Percentiles rank a stretch among this genome's conserved stretches.
Conservation (phyloP, 2,797 vertebrate species). For the Borostomias antarcticus region DNA sequence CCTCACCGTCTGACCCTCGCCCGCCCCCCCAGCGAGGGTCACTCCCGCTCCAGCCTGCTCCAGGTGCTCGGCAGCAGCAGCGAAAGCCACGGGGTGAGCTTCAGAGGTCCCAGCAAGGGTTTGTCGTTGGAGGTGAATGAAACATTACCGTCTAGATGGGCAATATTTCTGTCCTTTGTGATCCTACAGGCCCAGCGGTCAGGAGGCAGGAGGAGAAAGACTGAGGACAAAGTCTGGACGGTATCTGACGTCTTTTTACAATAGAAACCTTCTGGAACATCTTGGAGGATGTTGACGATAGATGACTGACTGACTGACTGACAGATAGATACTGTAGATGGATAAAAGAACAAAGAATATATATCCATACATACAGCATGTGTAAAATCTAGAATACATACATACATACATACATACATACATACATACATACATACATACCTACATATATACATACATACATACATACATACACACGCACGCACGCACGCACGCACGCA, state of each 20-base stretch:
- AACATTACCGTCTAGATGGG: not conserved
- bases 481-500: too few relatives aligned
- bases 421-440: too few relatives aligned
- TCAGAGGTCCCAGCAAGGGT: conserved; percentile 33
- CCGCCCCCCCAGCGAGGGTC: not conserved
- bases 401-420: too few relatives aligned
- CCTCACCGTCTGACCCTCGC: conserved; percentile 19
- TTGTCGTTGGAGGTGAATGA: not conserved
- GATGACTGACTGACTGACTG: too few relatives aligned
- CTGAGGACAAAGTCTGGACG: conserved; percentile 64
- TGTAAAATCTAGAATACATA: too few relatives aligned
- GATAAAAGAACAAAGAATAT: too few relatives aligned
- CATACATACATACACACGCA: too few relatives aligned
- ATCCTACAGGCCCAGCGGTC: conserved; percentile 48
- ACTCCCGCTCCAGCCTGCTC: conserved; percentile 14
- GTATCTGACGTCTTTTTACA: conserved; percentile 42
- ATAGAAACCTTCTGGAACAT: not conserved
- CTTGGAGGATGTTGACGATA: too few relatives aligned
- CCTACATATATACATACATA: too few relatives aligned
- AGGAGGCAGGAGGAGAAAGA: conserved; percentile 37
- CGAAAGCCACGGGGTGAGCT: conserved; percentile 28
- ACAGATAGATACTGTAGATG: too few relatives aligned
- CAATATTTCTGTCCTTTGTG: not conserved
- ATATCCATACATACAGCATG: too few relatives aligned
- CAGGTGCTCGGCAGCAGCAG: conserved; percentile 24